phyloP scores from a whole-genome alignment of 2,888 invertebrate species.

The Harpalus rubripes region DNA sequence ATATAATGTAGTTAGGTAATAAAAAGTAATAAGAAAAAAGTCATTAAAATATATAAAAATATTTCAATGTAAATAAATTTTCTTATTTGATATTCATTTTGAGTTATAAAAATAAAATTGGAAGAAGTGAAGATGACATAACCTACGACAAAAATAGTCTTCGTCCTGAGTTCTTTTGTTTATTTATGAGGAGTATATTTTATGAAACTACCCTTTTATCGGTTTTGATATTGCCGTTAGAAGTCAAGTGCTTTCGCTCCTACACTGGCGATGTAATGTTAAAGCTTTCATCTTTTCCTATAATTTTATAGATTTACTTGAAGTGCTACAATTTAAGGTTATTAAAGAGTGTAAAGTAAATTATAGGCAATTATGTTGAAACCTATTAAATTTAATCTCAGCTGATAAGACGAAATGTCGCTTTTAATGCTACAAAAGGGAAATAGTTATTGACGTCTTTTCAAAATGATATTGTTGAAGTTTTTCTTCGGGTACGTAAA shows the following conservation, averaged over 20 bases:
- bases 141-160: no score
- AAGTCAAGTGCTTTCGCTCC: background rate
- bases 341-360: conserved; percentile 38
- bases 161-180: no score
- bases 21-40: no score
- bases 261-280: no score
- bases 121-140: no score
- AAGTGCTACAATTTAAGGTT: conserved; percentile 47
- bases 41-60: no score
- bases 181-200: background rate
- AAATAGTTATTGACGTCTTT: background rate
- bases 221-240: background rate
- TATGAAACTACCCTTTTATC: conserved; percentile 1
- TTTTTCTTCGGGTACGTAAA: background rate
- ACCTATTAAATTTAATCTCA: conserved; percentile 45
- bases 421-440: conserved; percentile 15
- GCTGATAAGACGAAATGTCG: conserved; percentile 31
- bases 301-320: background rate
- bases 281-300: no score
- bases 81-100: no score
- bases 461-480: background rate
- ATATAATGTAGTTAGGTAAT: no score
- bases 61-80: no score
- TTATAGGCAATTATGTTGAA: conserved; percentile 32
- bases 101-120: no score